Percentiles rank a stretch among this genome's conserved stretches.
These are phyloP conservation scores for Cryptophagus acutangulus DNA, from an alignment of 2,888 invertebrate genomes.

Conservation along the genomic window DNA sequence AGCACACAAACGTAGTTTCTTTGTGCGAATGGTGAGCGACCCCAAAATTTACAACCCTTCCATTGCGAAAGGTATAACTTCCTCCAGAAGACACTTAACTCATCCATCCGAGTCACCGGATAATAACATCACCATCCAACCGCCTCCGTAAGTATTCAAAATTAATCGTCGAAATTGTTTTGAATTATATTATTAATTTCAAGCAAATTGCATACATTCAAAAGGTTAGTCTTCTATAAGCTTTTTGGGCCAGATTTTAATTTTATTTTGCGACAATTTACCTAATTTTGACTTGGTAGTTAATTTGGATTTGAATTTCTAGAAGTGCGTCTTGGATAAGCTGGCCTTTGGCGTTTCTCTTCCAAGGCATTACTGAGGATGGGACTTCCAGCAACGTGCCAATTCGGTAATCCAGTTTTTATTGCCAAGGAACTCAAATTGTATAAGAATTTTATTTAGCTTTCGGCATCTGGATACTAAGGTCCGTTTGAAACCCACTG, in stretches of 20 bases:
- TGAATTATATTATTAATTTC: neutral
- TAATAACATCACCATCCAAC: conserved; percentile 47
- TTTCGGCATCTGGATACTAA: conserved; percentile 84
- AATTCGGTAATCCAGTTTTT: conserved; percentile 59
- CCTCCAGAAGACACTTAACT: conserved; percentile 53
- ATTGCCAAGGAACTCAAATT: too few relatives aligned
- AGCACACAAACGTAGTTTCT: conserved; percentile 90
- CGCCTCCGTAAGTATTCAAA: conserved; percentile 44
- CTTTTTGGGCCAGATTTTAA: neutral
- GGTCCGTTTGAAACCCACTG: conserved; percentile 66
- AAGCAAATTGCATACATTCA: conserved; percentile 11
- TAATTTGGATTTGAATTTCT: conserved; percentile 13
- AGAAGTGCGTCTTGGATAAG: conserved; percentile 85
- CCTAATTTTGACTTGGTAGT: neutral
- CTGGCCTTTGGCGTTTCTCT: conserved; percentile 85
- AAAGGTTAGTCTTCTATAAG: conserved; percentile 11
- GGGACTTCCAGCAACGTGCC: conserved; percentile 66
- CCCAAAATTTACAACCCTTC: conserved; percentile 94
- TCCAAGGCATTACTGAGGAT: conserved; percentile 70
- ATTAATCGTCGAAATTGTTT: neutral
- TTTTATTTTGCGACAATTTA: neutral
- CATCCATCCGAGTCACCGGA: conserved; percentile 50
- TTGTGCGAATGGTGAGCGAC: conserved; percentile 96
- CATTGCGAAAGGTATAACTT: conserved; percentile 71
- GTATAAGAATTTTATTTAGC: conserved; percentile 46